A percentile compares a stretch with the other conserved stretches of the same genome.
phyloP scores from a whole-genome alignment of 1,140 invertebrate species.

The Venturia canescens region DNA sequence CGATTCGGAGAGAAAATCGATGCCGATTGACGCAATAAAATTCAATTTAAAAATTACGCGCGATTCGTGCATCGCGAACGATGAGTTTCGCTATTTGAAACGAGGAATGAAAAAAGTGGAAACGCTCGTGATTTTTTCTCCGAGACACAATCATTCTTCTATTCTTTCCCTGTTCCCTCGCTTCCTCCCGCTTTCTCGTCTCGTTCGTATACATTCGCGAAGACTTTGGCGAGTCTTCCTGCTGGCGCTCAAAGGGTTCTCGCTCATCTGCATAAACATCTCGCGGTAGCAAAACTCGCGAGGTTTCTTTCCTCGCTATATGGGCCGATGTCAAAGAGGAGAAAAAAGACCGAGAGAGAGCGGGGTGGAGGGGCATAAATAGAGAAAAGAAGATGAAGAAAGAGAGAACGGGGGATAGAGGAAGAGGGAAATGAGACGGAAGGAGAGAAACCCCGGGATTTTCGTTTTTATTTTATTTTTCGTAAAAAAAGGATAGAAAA shows the following conservation, averaged over 20 bases:
- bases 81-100: too few relatives aligned
- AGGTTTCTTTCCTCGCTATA: conserved; percentile 12
- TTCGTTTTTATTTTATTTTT: not conserved
- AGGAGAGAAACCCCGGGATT: not conserved
- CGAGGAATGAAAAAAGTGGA: too few relatives aligned
- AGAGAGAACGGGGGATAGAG: too few relatives aligned
- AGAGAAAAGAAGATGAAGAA: too few relatives aligned
- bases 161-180: conserved; percentile 26
- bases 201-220: not conserved
- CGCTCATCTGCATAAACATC: conserved; percentile 67
- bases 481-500: conserved; percentile 20
- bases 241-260: conserved; percentile 39
- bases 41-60: too few relatives aligned
- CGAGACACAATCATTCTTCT: conserved; percentile 24
- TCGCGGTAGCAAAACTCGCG: conserved; percentile 49
- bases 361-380: too few relatives aligned
- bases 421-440: not conserved
- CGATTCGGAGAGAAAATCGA: too few relatives aligned
- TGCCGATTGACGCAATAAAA: too few relatives aligned
- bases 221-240: conserved; percentile 35
- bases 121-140: not conserved
- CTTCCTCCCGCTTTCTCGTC: conserved; percentile 26
- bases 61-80: too few relatives aligned
- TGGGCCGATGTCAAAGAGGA: not conserved
- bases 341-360: not conserved